These are phyloP conservation scores for Andrena chrysosceles DNA, from an alignment of 2,888 invertebrate species.

Conservation along the genomic window DNA sequence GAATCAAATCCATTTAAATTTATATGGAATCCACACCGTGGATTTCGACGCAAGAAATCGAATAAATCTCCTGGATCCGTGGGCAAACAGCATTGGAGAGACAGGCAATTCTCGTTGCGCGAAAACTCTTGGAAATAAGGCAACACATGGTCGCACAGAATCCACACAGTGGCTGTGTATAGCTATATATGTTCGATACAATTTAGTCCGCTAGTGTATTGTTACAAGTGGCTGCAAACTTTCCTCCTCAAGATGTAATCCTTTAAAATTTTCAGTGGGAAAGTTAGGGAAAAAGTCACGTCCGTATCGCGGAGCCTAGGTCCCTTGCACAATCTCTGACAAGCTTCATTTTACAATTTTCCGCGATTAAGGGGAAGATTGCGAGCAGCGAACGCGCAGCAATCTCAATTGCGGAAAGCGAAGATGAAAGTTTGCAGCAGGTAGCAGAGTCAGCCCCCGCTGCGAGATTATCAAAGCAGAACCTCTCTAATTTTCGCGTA, in stretches of 20 bases:
- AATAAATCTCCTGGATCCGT: constrained; percentile 26
- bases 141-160: not conserved
- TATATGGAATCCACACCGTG: constrained; percentile 33
- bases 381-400: constrained; percentile 6
- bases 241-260: too few relatives aligned
- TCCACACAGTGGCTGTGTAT: not conserved
- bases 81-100: not conserved
- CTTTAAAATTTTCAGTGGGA: too few relatives aligned
- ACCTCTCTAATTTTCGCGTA: constrained; percentile 9
- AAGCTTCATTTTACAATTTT: not conserved
- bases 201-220: too few relatives aligned
- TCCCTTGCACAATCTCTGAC: not conserved
- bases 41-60: constrained; percentile 20
- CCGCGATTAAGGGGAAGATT: constrained; percentile 3
- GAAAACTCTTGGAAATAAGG: constrained; percentile 3
- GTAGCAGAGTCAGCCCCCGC: not conserved
- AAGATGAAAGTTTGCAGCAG: constrained; percentile 4
- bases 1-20: constrained; percentile 50
- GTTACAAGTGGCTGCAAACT: too few relatives aligned
- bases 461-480: constrained; percentile 18
- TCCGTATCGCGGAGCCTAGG: too few relatives aligned
- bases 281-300: too few relatives aligned
- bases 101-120: constrained; percentile 17
- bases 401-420: constrained; percentile 14
- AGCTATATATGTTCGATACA: too few relatives aligned